Evolutionary conservation across 2,888 invertebrate genomes (phyloP).

Genomic region (Sinelater perroti): DNA sequence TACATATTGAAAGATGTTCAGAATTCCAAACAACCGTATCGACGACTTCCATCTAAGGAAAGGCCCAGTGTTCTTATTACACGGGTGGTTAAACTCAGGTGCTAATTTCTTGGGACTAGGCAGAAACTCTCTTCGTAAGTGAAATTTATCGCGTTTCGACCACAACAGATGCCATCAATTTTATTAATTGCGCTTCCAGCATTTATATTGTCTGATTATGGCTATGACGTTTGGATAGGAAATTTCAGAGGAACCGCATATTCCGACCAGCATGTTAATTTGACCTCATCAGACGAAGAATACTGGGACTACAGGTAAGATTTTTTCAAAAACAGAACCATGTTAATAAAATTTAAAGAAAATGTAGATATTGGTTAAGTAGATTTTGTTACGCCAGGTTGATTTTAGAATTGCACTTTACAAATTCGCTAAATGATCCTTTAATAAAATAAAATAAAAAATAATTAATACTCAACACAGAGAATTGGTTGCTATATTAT

Average conservation of each 20-base stretch:
- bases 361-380: too few relatives aligned
- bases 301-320: constrained; percentile 46
- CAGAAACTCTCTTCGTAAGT: constrained; percentile 33
- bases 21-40: constrained; percentile 23
- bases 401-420: too few relatives aligned
- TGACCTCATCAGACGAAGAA: constrained; percentile 55
- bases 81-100: constrained; percentile 44
- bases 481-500: too few relatives aligned
- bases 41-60: constrained; percentile 12
- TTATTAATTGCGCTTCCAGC: constrained; percentile 47
- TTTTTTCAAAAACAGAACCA: too few relatives aligned
- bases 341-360: too few relatives aligned
- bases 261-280: constrained; percentile 53
- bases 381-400: too few relatives aligned
- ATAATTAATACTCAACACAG: too few relatives aligned
- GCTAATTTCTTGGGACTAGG: constrained; percentile 46
- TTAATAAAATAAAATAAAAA: too few relatives aligned
- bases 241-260: constrained; percentile 58
- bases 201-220: constrained; percentile 63
- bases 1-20: constrained; percentile 45
- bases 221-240: constrained; percentile 67
- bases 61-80: constrained; percentile 52
- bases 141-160: neutral
- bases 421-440: too few relatives aligned
- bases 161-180: neutral